Conservation (phyloP, 2,888 invertebrate genomes). For the Oxyteleia sp. region DNA sequence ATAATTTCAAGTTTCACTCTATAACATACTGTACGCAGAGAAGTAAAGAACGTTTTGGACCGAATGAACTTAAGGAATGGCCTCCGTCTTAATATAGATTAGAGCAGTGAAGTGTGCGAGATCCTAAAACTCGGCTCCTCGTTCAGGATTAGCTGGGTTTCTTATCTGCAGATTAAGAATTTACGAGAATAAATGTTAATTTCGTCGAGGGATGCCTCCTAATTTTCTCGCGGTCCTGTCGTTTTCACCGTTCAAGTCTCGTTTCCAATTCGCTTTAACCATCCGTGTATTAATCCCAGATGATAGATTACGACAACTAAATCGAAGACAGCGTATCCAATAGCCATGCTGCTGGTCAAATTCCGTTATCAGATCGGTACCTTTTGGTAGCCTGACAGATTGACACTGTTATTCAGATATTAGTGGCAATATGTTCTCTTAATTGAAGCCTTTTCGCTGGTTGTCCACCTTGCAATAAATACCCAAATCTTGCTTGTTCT, state of each 20-base stretch:
- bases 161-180: slow-evolving; percentile 79
- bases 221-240: slow-evolving; percentile 71
- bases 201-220: slow-evolving; percentile 51
- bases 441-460: slow-evolving; percentile 81
- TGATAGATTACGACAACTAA: slow-evolving; percentile 71
- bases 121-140: slow-evolving; percentile 29
- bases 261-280: slow-evolving; percentile 59
- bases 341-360: slow-evolving; percentile 62
- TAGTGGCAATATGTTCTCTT: slow-evolving; percentile 86
- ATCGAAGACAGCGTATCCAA: slow-evolving; percentile 71
- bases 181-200: slow-evolving; percentile 77
- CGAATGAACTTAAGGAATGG: slow-evolving; percentile 48
- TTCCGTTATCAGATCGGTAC: slow-evolving; percentile 80
- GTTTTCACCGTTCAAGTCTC: slow-evolving; percentile 35
- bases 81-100: slow-evolving; percentile 60
- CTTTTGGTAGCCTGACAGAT: slow-evolving; percentile 85
- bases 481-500: no score
- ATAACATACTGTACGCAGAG: slow-evolving; percentile 1
- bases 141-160: slow-evolving; percentile 42
- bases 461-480: slow-evolving; percentile 1
- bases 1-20: neutral
- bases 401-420: slow-evolving; percentile 85
- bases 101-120: slow-evolving; percentile 61
- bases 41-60: slow-evolving; percentile 28
- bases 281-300: slow-evolving; percentile 67